A percentile compares a stretch with the other conserved stretches of the same genome.
These are phyloP conservation scores for Oreortyx pictus DNA, from an alignment of 2,797 vertebrate genomes.

Conservation along the genomic window DNA sequence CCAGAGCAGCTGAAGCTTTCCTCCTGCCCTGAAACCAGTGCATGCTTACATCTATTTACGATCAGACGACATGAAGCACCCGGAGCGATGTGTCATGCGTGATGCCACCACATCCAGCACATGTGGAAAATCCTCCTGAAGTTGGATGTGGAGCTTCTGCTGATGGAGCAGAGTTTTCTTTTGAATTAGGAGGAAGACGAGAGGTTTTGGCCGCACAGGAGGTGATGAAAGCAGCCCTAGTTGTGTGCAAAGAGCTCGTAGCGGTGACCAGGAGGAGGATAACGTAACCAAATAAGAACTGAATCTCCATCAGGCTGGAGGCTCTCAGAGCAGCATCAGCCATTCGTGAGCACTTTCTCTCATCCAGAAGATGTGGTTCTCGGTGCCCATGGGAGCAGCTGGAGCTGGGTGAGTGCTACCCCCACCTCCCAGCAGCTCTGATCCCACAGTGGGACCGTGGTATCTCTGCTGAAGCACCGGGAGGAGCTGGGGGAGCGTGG, in stretches of 20 bases:
- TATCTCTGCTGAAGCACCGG: background rate
- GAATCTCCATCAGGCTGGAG: background rate
- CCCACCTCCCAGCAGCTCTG: background rate
- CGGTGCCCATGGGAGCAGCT: background rate
- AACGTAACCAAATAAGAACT: background rate
- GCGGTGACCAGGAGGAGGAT: background rate
- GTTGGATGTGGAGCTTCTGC: background rate
- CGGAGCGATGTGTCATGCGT: background rate
- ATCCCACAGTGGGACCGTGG: background rate
- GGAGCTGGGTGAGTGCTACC: background rate
- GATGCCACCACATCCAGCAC: background rate
- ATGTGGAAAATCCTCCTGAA: background rate
- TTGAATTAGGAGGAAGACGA: background rate
- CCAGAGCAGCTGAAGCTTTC: background rate
- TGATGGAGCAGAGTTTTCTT: rapidly evolving
- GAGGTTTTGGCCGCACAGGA: background rate
- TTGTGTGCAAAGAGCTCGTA: background rate
- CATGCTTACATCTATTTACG: background rate
- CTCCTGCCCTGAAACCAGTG: background rate
- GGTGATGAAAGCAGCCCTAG: background rate
- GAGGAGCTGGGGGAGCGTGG: background rate
- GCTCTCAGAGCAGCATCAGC: background rate
- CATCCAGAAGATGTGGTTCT: background rate
- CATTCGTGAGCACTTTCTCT: background rate
- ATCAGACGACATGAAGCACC: background rate